Percentiles rank a stretch among this genome's conserved stretches.
Evolutionary conservation across 1,140 invertebrate genomes (phyloP).

Genomic region (Pentalonia nigronervosa): DNA sequence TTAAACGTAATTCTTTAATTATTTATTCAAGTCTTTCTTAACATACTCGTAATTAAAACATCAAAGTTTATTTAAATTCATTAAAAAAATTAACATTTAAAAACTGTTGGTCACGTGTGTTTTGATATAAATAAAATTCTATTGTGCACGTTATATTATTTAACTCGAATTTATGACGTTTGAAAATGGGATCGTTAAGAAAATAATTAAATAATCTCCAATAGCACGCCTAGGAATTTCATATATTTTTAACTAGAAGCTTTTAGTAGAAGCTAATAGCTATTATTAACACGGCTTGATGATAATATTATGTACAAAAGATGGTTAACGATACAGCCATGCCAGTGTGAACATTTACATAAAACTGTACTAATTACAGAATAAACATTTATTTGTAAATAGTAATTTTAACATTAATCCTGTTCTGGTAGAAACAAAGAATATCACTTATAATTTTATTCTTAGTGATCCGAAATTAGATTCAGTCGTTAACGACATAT

Average conservation of each 20-base stretch:
- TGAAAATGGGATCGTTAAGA: not conserved
- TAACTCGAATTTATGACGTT: not conserved
- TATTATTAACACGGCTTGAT: not conserved
- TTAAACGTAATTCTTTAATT: not conserved
- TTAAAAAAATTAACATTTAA: not conserved
- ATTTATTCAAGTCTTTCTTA: not conserved
- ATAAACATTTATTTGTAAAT: not conserved
- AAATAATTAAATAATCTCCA: not conserved
- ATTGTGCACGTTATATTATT: not conserved
- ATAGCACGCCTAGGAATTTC: not conserved
- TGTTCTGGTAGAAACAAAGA: not conserved
- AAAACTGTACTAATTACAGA: not conserved
- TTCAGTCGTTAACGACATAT: not conserved
- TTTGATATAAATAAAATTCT: not conserved
- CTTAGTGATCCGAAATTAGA: not conserved
- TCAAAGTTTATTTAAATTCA: not conserved
- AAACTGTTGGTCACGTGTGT: not conserved
- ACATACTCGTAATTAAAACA: not conserved
- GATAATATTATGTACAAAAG: not conserved
- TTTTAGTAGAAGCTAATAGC: not conserved
- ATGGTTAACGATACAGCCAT: not conserved
- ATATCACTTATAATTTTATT: not conserved
- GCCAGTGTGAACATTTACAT: not conserved
- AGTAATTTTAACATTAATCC: not conserved
- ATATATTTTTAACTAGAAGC: constrained; percentile 1